Percentiles rank a stretch among this genome's conserved stretches.
Evolutionary conservation across 1,140 invertebrate species (phyloP).

Genomic region (Macrotrachela quadricornifera): DNA sequence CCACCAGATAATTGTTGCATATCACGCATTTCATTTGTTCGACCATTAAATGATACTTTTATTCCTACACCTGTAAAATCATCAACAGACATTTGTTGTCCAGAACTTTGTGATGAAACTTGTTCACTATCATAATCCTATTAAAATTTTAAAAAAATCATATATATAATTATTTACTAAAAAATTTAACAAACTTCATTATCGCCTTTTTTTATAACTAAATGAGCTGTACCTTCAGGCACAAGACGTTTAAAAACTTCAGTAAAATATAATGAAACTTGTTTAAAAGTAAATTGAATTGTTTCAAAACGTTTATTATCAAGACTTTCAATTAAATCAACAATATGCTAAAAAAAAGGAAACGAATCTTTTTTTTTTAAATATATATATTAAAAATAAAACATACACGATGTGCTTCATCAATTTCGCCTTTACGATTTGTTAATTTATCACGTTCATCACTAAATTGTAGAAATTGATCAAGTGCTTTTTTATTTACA

Average conservation of each 20-base stretch:
- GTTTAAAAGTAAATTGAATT: constrained; percentile 9
- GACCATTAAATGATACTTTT: constrained; percentile 30
- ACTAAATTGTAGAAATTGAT: constrained; percentile 95
- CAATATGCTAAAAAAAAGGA: constrained; percentile 58
- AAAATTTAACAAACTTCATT: constrained; percentile 5
- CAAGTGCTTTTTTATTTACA: constrained; percentile 95
- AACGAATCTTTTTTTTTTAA: too few relatives aligned
- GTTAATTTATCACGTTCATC: constrained; percentile 91
- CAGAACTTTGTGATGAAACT: neutral
- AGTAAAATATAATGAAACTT: constrained; percentile 85
- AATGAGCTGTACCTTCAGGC: constrained; percentile 67
- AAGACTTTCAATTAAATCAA: constrained; percentile 75
- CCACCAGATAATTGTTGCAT: constrained; percentile 98
- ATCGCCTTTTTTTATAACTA: constrained; percentile 53
- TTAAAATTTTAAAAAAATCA: neutral
- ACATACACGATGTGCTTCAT: constrained; percentile 41
- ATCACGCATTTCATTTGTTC: constrained; percentile 80
- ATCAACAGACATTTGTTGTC: constrained; percentile 24
- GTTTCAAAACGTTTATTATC: constrained; percentile 79
- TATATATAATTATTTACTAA: too few relatives aligned
- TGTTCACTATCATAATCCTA: constrained; percentile 14
- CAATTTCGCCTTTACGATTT: constrained; percentile 79
- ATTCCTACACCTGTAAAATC: constrained; percentile 39
- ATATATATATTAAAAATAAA: too few relatives aligned
- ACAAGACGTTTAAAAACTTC: constrained; percentile 95